phyloP scores from a whole-genome alignment of 1,140 invertebrate genomes.

The Zeugodacus cucurbitae region DNA sequence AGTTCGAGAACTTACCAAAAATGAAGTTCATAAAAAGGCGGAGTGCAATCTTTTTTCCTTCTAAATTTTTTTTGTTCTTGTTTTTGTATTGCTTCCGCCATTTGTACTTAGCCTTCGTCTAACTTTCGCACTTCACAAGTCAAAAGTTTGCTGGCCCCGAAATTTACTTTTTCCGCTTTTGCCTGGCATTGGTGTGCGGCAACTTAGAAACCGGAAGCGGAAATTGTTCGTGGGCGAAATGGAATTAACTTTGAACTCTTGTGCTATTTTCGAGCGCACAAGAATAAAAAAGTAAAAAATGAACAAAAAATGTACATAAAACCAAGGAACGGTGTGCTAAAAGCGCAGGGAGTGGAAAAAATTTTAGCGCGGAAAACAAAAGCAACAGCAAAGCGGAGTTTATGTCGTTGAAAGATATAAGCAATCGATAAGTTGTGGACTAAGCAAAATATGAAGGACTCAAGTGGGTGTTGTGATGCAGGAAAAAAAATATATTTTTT shows the following conservation, averaged over 20 bases:
- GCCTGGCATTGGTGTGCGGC: neutral
- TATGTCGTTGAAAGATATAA: neutral
- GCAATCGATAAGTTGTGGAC: neutral
- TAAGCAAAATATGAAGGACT: too few species aligned
- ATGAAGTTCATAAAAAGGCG: neutral
- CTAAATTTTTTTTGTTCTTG: too few species aligned
- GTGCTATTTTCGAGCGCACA: neutral
- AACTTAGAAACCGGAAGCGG: neutral
- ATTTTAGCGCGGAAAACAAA: neutral
- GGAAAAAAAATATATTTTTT: too few species aligned
- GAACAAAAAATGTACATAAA: too few species aligned
- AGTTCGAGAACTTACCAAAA: neutral
- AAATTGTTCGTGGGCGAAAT: neutral
- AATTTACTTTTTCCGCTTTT: neutral
- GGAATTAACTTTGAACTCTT: conserved; percentile 2
- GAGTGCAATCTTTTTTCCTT: neutral
- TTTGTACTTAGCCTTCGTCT: neutral
- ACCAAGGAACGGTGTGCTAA: too few species aligned
- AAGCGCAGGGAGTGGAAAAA: too few species aligned
- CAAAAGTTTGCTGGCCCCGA: conserved; percentile 13
- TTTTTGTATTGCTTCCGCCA: neutral
- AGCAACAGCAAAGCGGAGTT: neutral
- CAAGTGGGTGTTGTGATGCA: too few species aligned
- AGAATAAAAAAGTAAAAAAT: too few species aligned
- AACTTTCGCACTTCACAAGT: neutral